A percentile compares a stretch with the other conserved stretches of the same genome.
These are phyloP conservation scores for Microctonus hyperodae DNA, from an alignment of 2,888 invertebrate genomes.

Conservation along the genomic window DNA sequence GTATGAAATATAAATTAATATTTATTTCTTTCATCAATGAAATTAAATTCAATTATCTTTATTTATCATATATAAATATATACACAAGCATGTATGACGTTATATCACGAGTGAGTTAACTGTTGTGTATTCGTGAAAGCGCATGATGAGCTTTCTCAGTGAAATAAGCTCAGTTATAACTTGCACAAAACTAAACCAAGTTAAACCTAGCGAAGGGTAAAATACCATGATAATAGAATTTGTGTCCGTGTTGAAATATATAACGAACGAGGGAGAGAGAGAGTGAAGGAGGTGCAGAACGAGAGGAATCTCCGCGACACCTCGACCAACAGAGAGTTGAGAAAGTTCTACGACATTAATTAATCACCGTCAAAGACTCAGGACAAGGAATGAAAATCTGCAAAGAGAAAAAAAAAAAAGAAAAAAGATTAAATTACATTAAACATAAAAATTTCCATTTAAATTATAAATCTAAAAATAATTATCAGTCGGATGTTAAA, in stretches of 20 bases:
- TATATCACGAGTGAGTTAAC: conserved; percentile 39
- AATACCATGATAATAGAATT: conserved; percentile 52
- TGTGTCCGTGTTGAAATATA: conserved; percentile 31
- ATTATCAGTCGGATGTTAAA: not conserved
- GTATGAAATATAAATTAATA: too few relatives aligned
- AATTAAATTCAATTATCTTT: not conserved
- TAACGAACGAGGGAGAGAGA: conserved; percentile 10
- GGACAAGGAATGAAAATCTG: not conserved
- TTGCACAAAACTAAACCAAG: conserved; percentile 40
- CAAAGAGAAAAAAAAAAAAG: not conserved
- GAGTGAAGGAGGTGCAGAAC: not conserved
- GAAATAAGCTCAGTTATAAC: conserved; percentile 52
- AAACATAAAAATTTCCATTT: not conserved
- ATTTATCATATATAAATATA: not conserved
- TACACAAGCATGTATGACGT: not conserved
- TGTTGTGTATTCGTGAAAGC: conserved; percentile 49
- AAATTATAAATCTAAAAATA: not conserved
- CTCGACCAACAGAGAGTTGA: conserved; percentile 2
- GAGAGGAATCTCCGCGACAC: conserved; percentile 31
- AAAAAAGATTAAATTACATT: not conserved
- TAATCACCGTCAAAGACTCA: conserved; percentile 4
- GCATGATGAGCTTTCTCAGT: conserved; percentile 52
- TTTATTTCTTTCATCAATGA: not conserved
- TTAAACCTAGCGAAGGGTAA: conserved; percentile 48
- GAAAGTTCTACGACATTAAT: conserved; percentile 18